Evolutionary conservation across 2,888 invertebrate genomes (phyloP).

Genomic region (Troglohyphantes excavatus): DNA sequence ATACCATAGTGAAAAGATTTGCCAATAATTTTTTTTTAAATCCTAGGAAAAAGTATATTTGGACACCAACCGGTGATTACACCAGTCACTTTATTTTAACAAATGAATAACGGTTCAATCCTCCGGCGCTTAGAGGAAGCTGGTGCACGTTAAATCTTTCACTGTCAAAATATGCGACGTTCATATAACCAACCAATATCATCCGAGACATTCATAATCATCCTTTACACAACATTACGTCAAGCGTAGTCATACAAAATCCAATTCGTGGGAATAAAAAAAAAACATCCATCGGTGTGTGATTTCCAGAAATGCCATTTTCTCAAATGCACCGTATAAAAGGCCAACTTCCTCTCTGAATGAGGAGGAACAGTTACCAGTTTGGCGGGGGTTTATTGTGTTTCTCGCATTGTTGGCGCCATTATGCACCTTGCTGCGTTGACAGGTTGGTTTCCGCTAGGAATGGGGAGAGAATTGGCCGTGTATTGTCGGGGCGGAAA

Average conservation of each 20-base stretch:
- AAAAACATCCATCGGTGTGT: slow-evolving; percentile 5
- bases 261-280: slow-evolving; percentile 37
- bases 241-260: neutral
- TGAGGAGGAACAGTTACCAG: neutral
- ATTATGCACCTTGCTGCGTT: slow-evolving; percentile 1
- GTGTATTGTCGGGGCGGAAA: neutral
- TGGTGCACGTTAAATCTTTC: too few species aligned
- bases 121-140: too few species aligned
- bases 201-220: neutral
- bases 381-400: neutral
- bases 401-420: neutral
- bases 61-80: too few species aligned
- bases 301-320: slow-evolving; percentile 58
- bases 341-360: slow-evolving; percentile 48
- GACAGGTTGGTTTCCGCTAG: neutral
- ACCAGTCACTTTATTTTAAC: too few species aligned
- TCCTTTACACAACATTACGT: neutral
- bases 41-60: too few species aligned
- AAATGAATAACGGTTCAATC: too few species aligned
- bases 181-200: too few species aligned
- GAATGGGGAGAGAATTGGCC: neutral
- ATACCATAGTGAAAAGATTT: too few species aligned
- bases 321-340: slow-evolving; percentile 52
- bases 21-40: too few species aligned
- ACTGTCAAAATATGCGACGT: too few species aligned